These are phyloP conservation scores for Hofmannophila pseudospretella DNA, from an alignment of 2,888 invertebrate genomes.

Conservation along the genomic window DNA sequence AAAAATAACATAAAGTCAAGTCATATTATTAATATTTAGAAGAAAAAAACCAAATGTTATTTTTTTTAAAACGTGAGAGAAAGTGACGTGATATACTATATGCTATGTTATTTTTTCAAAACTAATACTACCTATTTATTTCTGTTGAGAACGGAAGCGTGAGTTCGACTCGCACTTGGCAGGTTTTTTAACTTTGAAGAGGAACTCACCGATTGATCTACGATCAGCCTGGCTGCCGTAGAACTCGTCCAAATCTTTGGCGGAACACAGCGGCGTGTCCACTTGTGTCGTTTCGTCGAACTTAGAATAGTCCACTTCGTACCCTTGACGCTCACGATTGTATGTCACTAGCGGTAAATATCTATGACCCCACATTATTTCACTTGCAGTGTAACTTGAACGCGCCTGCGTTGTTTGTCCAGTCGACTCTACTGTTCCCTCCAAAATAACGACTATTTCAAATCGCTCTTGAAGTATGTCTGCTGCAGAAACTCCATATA, in stretches of 20 bases:
- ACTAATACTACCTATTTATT: too few species aligned
- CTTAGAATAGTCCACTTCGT: constrained; percentile 88
- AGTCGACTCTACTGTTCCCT: constrained; percentile 90
- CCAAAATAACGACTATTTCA: constrained; percentile 88
- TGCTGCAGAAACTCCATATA: constrained; percentile 89
- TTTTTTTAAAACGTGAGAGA: too few species aligned
- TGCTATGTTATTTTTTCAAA: too few species aligned
- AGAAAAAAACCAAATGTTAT: too few species aligned
- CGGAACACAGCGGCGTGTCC: constrained; percentile 87
- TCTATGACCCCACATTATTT: constrained; percentile 89
- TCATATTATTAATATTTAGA: too few species aligned
- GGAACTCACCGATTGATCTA: constrained; percentile 74
- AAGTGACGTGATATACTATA: too few species aligned
- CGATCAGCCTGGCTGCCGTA: constrained; percentile 78
- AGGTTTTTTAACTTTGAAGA: constrained; percentile 31
- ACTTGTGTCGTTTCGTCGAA: constrained; percentile 89
- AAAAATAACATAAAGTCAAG: too few species aligned
- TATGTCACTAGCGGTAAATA: constrained; percentile 86
- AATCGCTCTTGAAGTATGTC: constrained; percentile 89
- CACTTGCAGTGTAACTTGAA: constrained; percentile 86
- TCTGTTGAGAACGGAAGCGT: too few species aligned
- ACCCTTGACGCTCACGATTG: constrained; percentile 85
- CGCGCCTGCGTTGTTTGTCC: constrained; percentile 85
- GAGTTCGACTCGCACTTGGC: too few species aligned
- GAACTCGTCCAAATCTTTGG: constrained; percentile 81